These are phyloP conservation scores for Torymus tubicola DNA, from an alignment of 2,888 invertebrate genomes.

Conservation along the genomic window DNA sequence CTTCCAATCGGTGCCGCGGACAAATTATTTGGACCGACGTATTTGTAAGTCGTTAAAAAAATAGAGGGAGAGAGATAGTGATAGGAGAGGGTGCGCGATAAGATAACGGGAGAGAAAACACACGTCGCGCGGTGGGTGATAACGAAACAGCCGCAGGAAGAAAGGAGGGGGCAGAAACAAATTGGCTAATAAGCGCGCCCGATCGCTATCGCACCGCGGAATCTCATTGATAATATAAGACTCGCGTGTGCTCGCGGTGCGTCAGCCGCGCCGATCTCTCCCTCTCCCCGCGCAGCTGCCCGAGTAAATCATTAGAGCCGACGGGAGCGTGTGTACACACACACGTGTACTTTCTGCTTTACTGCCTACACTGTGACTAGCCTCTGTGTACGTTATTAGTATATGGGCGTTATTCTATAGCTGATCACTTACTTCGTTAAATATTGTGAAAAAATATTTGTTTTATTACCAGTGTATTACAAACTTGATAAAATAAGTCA, in stretches of 20 bases:
- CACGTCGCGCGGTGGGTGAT: slow-evolving; percentile 10
- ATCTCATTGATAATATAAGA: slow-evolving; percentile 41
- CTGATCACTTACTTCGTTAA: too few relatives aligned
- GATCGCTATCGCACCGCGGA: slow-evolving; percentile 42
- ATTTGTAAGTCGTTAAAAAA: too few relatives aligned
- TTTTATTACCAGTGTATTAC: too few relatives aligned
- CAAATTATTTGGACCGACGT: too few relatives aligned
- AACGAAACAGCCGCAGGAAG: slow-evolving; percentile 18
- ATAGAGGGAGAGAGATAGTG: neutral
- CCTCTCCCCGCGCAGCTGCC: too few relatives aligned
- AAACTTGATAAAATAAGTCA: too few relatives aligned
- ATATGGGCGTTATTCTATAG: too few relatives aligned
- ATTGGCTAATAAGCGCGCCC: slow-evolving; percentile 50
- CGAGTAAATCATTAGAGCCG: slow-evolving; percentile 39
- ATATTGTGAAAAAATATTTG: too few relatives aligned
- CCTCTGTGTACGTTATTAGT: neutral
- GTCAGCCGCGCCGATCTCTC: neutral
- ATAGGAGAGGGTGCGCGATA: neutral
- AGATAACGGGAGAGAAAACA: slow-evolving; percentile 13
- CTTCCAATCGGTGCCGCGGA: too few relatives aligned
- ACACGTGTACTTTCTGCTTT: neutral
- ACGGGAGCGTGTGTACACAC: slow-evolving; percentile 19
- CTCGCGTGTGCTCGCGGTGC: neutral
- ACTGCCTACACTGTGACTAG: neutral
- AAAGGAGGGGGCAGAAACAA: slow-evolving; percentile 20